Percentiles rank a stretch among this genome's conserved stretches.
Evolutionary conservation across 2,113 vertebrate genomes (phyloP).

Genomic region (Acrocephalus arundinaceus): DNA sequence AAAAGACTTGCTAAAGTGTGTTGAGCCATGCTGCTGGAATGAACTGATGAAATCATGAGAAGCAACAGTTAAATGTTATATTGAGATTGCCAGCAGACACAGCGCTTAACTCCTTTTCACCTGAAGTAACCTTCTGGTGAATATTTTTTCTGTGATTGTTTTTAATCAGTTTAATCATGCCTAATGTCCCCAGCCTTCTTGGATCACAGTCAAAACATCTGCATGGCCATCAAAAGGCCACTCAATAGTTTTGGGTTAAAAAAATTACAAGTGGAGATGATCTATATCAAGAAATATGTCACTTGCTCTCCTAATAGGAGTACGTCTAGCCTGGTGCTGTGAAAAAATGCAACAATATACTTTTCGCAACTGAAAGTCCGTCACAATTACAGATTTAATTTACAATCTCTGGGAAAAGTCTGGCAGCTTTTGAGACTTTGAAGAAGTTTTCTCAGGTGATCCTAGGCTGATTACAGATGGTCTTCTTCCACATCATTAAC

Average conservation of each 20-base stretch:
- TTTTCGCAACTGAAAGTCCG: background rate
- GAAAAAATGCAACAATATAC: background rate
- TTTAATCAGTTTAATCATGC: background rate
- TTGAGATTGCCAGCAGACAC: background rate
- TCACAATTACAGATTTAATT: background rate
- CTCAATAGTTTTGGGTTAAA: background rate
- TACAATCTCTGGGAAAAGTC: background rate
- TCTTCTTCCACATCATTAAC: background rate
- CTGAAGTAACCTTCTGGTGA: background rate
- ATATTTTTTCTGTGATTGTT: background rate
- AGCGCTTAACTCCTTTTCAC: background rate
- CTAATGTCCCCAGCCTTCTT: background rate
- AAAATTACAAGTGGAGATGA: background rate
- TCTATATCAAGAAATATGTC: background rate
- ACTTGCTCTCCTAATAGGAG: background rate
- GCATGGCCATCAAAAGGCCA: background rate
- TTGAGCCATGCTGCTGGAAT: conserved; percentile 18
- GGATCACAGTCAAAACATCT: background rate
- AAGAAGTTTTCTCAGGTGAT: background rate
- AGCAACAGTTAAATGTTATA: background rate
- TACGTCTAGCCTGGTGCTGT: background rate
- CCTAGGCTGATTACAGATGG: background rate
- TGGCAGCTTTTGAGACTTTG: background rate
- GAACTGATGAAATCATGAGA: background rate
- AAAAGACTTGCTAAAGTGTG: conserved; percentile 27